These are phyloP conservation scores for Pseudoatta argentina DNA, from an alignment of 1,140 invertebrate species.

Conservation along the genomic window DNA sequence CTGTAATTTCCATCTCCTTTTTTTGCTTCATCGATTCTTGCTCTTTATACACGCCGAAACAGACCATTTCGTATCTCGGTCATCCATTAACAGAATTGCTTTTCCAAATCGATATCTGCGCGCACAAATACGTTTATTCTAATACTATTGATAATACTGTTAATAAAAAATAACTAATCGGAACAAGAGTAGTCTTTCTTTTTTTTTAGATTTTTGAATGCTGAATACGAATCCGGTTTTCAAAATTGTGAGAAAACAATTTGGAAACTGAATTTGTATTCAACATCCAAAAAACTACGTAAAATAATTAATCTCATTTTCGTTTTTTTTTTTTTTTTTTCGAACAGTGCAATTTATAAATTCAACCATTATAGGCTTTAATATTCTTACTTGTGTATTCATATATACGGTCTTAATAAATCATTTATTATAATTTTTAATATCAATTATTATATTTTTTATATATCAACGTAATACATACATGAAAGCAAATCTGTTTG, in stretches of 20 bases:
- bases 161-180: too few species aligned
- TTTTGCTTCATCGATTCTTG: conserved; percentile 8
- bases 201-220: too few species aligned
- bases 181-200: too few species aligned
- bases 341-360: neutral
- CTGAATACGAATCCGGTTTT: too few species aligned
- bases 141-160: conserved; percentile 2
- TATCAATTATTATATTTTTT: neutral
- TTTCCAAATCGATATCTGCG: neutral
- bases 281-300: too few species aligned
- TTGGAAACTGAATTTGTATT: too few species aligned
- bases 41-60: neutral
- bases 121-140: neutral
- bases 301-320: too few species aligned
- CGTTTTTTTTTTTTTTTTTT: too few species aligned
- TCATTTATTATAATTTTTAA: neutral
- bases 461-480: too few species aligned
- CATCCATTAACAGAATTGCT: neutral
- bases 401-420: too few species aligned
- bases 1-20: conserved; percentile 19
- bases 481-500: neutral
- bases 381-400: too few species aligned
- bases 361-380: neutral
- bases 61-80: neutral
- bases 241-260: too few species aligned